Evolutionary conservation across 2,888 invertebrate species (phyloP).

Genomic region (Trissolcus brochymenae): DNA sequence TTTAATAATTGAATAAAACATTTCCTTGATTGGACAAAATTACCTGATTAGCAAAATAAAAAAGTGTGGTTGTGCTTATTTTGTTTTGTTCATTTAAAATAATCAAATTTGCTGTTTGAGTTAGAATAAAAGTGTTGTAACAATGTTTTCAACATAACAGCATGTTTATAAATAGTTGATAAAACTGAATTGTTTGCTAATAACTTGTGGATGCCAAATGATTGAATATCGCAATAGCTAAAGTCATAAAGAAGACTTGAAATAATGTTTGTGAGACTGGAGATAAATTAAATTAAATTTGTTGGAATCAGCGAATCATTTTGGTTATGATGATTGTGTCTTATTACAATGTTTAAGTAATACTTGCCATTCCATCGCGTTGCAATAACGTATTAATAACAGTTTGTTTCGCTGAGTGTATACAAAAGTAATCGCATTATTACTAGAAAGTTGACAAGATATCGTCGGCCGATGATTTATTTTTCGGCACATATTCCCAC

Average conservation of each 20-base stretch:
- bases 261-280: slow-evolving; percentile 13
- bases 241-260: slow-evolving; percentile 5
- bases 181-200: no score
- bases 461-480: slow-evolving; percentile 31
- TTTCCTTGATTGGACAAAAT: no score
- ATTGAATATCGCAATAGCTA: background rate
- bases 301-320: slow-evolving; percentile 17
- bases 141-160: no score
- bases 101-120: no score
- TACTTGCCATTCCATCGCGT: slow-evolving; percentile 9
- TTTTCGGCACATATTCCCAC: slow-evolving; percentile 37
- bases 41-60: no score
- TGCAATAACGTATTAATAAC: slow-evolving; percentile 32
- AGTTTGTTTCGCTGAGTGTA: slow-evolving; percentile 10
- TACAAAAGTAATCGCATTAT: slow-evolving; percentile 42
- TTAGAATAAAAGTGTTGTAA: no score
- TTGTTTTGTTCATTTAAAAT: no score
- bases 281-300: slow-evolving; percentile 26
- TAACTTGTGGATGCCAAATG: no score
- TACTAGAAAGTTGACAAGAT: slow-evolving; percentile 51
- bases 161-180: no score
- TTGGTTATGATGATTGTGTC: slow-evolving; percentile 35
- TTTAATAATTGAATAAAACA: no score
- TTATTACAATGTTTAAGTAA: slow-evolving; percentile 30
- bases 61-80: no score